Evolutionary conservation across 2,113 vertebrate genomes (phyloP).

Genomic region (Vulpes lagopus): DNA sequence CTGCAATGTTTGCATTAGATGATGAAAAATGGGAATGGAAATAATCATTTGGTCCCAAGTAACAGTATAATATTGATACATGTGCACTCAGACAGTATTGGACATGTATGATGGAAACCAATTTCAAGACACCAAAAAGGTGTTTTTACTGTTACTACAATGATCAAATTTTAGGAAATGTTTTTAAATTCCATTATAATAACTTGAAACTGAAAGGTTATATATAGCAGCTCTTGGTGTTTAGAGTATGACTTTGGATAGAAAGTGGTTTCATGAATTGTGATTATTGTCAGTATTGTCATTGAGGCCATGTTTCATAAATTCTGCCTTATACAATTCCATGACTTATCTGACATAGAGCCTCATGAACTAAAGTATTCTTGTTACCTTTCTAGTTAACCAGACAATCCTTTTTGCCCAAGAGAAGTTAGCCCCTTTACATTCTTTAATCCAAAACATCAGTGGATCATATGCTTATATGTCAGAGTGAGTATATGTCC

Average conservation of each 20-base stretch:
- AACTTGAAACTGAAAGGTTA: neutral
- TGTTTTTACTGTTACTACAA: neutral
- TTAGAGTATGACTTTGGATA: neutral
- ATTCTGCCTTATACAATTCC: neutral
- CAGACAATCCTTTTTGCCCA: neutral
- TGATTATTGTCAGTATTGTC: neutral
- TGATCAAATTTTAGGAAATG: neutral
- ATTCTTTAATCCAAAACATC: neutral
- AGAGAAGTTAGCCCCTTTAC: neutral
- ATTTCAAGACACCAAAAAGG: neutral
- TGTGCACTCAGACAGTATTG: neutral
- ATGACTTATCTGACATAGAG: neutral
- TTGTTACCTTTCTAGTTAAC: conserved; percentile 5
- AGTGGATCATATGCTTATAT: neutral
- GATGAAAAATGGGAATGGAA: conserved; percentile 38
- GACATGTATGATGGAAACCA: neutral
- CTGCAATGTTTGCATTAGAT: neutral
- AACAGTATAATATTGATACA: neutral
- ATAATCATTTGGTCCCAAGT: neutral
- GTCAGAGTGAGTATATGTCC: too few species aligned
- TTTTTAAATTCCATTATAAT: neutral
- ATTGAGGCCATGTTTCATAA: neutral
- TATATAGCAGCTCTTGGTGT: neutral
- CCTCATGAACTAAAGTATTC: neutral
- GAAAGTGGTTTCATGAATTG: neutral